These are phyloP conservation scores for Colius striatus DNA, from an alignment of 2,113 vertebrate species.

Conservation along the genomic window DNA sequence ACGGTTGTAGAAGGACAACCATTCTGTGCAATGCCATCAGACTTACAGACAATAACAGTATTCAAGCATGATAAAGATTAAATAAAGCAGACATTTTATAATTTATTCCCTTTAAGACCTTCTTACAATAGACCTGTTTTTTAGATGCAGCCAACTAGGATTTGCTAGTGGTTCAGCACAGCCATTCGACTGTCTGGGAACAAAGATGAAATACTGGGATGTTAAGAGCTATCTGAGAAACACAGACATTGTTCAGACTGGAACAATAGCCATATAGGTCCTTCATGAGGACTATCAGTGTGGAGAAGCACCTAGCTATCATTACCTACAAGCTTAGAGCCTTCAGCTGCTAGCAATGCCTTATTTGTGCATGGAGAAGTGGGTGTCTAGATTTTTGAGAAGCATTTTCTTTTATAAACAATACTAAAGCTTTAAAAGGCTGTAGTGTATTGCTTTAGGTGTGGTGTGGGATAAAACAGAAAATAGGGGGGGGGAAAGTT, in stretches of 20 bases:
- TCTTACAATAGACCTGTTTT: background rate
- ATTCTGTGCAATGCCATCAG: background rate
- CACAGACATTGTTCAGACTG: background rate
- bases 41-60: background rate
- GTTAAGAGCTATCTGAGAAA: background rate
- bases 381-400: background rate
- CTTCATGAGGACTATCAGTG: background rate
- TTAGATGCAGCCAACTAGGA: background rate
- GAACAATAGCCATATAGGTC: accelerated
- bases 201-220: background rate
- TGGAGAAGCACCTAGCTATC: background rate
- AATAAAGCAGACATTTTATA: background rate
- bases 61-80: background rate
- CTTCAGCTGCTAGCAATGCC: background rate
- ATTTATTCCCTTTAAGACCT: background rate
- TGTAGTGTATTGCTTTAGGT: background rate
- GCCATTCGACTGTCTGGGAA: background rate
- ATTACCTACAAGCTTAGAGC: background rate
- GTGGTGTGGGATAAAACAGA: background rate
- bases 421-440: background rate
- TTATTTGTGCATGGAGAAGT: background rate
- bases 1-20: background rate
- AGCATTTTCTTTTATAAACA: background rate
- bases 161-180: background rate
- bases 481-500: background rate